Evolutionary conservation across 2,113 vertebrate genomes (phyloP).

Genomic region (Pteropus alecto): DNA sequence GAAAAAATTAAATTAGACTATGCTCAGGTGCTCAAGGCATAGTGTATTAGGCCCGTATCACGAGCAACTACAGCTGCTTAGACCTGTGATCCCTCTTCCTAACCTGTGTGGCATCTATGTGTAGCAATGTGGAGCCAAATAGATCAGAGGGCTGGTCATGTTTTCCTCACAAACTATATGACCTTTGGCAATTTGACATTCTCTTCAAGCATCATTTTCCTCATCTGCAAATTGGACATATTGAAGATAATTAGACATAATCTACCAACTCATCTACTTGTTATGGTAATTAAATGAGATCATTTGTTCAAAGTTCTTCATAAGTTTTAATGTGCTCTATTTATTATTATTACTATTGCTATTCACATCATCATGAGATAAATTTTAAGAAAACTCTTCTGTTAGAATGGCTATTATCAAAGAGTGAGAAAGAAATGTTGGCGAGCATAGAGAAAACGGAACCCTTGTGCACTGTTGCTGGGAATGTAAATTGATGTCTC

Average conservation of each 20-base stretch:
- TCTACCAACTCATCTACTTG: background rate
- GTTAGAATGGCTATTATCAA: background rate
- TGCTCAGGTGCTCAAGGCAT: background rate
- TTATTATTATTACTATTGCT: background rate
- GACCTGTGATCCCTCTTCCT: background rate
- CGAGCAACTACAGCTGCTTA: background rate
- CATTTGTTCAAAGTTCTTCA: background rate
- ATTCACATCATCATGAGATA: background rate
- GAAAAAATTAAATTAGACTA: background rate
- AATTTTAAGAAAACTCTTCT: background rate
- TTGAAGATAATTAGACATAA: background rate
- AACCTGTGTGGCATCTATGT: background rate
- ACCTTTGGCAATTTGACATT: background rate
- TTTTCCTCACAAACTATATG: background rate
- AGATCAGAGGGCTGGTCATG: background rate
- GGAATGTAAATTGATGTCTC: background rate
- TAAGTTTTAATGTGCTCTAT: background rate
- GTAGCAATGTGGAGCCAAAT: background rate
- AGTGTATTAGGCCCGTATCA: background rate
- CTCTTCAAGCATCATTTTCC: background rate
- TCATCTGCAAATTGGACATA: background rate
- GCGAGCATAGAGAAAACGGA: background rate
- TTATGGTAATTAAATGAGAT: background rate
- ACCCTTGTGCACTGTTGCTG: background rate
- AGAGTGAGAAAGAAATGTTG: background rate